Conservation (phyloP, 2,113 vertebrate genomes). For the Capra hircus region DNA sequence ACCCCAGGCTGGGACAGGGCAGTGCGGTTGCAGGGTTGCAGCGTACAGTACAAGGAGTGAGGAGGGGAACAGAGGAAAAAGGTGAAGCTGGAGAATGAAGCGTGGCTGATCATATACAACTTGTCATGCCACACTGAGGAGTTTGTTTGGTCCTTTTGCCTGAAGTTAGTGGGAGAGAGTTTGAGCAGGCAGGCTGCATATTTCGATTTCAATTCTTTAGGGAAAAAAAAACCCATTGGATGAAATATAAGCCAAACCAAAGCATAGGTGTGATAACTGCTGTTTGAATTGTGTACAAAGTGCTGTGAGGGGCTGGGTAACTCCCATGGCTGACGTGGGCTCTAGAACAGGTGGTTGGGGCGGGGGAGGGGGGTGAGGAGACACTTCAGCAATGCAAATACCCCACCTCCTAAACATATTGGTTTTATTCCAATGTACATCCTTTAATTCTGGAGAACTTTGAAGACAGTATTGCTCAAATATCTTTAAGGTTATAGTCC, state of each 20-base stretch:
- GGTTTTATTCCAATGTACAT: not conserved
- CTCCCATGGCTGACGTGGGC: accelerated
- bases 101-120: not conserved
- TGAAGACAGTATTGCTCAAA: not conserved
- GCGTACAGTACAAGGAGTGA: not conserved
- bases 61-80: not conserved
- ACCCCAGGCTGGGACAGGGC: not conserved
- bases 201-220: not conserved
- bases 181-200: not conserved
- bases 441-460: conserved; percentile 21
- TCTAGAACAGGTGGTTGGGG: not conserved
- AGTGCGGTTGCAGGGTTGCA: too few species aligned
- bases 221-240: not conserved
- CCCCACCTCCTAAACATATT: not conserved
- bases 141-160: not conserved
- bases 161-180: not conserved
- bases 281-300: not conserved
- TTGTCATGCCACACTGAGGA: not conserved
- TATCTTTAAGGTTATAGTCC: not conserved
- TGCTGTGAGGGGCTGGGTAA: too few species aligned
- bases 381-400: not conserved
- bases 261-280: not conserved
- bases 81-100: not conserved
- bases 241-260: not conserved
- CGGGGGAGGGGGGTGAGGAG: not conserved